Percentiles rank a stretch among this genome's conserved stretches.
Evolutionary conservation across 2,797 vertebrate genomes (phyloP).

Genomic region (Falco concolor): DNA sequence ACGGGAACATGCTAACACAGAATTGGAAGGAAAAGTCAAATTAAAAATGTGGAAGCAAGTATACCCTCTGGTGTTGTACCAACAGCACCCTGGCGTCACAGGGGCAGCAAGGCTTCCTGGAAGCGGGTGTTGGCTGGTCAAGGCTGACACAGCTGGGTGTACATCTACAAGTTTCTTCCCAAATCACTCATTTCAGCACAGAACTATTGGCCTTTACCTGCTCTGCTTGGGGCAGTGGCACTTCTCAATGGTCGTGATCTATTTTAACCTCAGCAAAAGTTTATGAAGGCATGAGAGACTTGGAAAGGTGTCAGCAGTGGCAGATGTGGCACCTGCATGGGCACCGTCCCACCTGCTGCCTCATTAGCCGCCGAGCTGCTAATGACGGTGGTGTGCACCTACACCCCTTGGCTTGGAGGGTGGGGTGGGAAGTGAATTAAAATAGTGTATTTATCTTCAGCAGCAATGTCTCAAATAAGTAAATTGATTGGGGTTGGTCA

Average conservation of each 20-base stretch:
- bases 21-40: neutral
- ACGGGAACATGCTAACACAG: neutral
- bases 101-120: neutral
- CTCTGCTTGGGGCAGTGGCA: neutral
- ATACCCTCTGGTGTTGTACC: neutral
- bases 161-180: neutral
- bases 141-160: neutral
- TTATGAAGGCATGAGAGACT: neutral
- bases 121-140: neutral
- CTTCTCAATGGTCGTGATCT: neutral
- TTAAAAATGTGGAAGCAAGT: neutral
- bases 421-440: neutral
- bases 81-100: neutral
- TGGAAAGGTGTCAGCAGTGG: neutral
- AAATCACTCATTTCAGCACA: neutral
- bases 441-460: neutral
- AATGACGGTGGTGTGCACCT: fast-evolving
- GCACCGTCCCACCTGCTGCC: neutral
- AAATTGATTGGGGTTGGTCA: neutral
- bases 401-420: no score
- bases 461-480: neutral
- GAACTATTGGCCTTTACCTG: neutral
- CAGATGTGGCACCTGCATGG: neutral
- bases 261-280: neutral
- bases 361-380: neutral